Percentiles rank a stretch among this genome's conserved stretches.
phyloP scores from a whole-genome alignment of 2,113 vertebrate species.

The Illadopsis cleaveri region DNA sequence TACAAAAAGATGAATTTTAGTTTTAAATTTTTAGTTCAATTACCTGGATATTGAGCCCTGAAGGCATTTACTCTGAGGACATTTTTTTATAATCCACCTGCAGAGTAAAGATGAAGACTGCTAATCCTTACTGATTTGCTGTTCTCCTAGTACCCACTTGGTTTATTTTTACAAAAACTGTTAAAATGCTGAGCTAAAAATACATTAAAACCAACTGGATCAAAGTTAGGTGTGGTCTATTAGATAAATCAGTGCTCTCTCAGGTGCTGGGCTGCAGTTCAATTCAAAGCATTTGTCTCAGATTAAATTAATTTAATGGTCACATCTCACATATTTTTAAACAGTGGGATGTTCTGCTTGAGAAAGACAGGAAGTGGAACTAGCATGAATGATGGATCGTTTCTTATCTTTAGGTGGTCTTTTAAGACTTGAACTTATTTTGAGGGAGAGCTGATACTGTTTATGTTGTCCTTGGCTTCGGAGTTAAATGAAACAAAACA shows the following conservation, averaged over 20 bases:
- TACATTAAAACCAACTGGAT: conserved; percentile 22
- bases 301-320: conserved; percentile 34
- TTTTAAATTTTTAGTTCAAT: background rate
- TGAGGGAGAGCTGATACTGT: background rate
- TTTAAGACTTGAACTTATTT: conserved; percentile 16
- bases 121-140: background rate
- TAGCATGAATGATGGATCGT: background rate
- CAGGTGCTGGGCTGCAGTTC: conserved; percentile 5
- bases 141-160: background rate
- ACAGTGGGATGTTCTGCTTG: conserved; percentile 11
- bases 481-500: background rate
- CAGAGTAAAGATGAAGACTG: background rate
- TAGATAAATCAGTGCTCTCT: conserved; percentile 17
- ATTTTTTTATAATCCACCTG: background rate
- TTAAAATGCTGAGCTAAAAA: conserved; percentile 17
- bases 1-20: background rate
- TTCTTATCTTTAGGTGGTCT: conserved; percentile 32
- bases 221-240: conserved; percentile 4
- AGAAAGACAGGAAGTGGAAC: background rate
- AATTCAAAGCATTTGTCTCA: conserved; percentile 4
- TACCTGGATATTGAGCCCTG: background rate
- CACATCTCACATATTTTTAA: background rate
- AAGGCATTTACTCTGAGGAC: background rate
- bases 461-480: conserved; percentile 49
- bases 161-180: conserved; percentile 20